Evolutionary conservation across 2,797 vertebrate species (phyloP).

Genomic region (Nasua narica): DNA sequence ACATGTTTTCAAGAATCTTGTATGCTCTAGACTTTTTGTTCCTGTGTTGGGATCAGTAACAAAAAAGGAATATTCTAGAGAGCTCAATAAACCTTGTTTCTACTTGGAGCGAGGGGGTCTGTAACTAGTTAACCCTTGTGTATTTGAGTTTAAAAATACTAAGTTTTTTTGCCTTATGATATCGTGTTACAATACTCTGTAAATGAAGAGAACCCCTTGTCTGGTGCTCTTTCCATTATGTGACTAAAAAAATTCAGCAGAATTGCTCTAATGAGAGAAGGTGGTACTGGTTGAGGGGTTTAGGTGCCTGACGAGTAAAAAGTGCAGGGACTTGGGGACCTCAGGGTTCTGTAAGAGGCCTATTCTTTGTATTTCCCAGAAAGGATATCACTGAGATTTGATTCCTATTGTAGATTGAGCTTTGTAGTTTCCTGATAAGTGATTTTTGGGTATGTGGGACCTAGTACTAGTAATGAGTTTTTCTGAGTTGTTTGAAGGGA

Average conservation of each 20-base stretch:
- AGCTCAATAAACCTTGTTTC: constrained; percentile 2
- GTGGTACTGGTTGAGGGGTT: not conserved
- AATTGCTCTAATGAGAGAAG: not conserved
- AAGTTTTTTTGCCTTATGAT: not conserved
- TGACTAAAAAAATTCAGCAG: not conserved
- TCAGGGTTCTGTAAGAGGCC: not conserved
- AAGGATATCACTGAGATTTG: not conserved
- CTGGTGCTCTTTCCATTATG: not conserved
- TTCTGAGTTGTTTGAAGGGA: constrained; percentile 57
- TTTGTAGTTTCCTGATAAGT: not conserved
- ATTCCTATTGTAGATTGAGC: not conserved
- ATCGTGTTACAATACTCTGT: not conserved
- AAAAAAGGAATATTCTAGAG: constrained; percentile 23
- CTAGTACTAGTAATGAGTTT: constrained; percentile 53
- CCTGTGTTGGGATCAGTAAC: not conserved
- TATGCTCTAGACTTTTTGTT: not conserved
- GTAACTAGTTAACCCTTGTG: constrained; percentile 34
- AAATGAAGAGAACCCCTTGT: not conserved
- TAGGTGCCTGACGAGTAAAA: not conserved
- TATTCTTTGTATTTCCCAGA: not conserved
- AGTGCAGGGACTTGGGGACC: not conserved
- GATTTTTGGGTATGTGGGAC: constrained; percentile 28
- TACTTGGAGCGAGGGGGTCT: not conserved
- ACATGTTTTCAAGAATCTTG: not conserved
- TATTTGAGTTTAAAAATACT: not conserved